A percentile compares a stretch with the other conserved stretches of the same genome.
These are phyloP conservation scores for Rhopalosiphum padi DNA, from an alignment of 1,140 invertebrate species.

Conservation along the genomic window DNA sequence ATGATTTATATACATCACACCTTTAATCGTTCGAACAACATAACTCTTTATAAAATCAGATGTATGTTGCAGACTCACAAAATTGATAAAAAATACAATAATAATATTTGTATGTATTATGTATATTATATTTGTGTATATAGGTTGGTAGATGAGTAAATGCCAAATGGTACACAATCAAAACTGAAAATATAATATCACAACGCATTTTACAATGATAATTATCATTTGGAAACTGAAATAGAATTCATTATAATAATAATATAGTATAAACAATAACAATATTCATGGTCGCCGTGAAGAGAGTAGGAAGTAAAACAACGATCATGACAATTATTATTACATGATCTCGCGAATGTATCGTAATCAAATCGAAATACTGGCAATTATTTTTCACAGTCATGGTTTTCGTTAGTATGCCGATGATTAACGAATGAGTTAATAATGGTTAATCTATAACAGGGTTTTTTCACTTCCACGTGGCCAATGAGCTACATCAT, in stretches of 20 bases:
- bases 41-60: not conserved
- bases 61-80: too few relatives aligned
- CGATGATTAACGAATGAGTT: not conserved
- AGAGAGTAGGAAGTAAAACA: not conserved
- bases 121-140: not conserved
- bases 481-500: not conserved
- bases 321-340: not conserved
- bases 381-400: not conserved
- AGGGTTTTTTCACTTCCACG: not conserved
- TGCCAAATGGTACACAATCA: not conserved
- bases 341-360: not conserved
- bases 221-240: not conserved
- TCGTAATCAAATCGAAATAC: not conserved
- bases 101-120: not conserved
- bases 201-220: not conserved
- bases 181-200: not conserved
- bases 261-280: not conserved
- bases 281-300: not conserved
- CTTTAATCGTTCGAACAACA: not conserved
- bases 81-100: too few relatives aligned
- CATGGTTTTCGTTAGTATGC: not conserved
- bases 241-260: not conserved
- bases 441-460: not conserved
- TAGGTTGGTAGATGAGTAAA: not conserved
- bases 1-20: too few relatives aligned